phyloP scores from a whole-genome alignment of 2,888 invertebrate genomes.

The Stenoptilia bipunctidactyla region DNA sequence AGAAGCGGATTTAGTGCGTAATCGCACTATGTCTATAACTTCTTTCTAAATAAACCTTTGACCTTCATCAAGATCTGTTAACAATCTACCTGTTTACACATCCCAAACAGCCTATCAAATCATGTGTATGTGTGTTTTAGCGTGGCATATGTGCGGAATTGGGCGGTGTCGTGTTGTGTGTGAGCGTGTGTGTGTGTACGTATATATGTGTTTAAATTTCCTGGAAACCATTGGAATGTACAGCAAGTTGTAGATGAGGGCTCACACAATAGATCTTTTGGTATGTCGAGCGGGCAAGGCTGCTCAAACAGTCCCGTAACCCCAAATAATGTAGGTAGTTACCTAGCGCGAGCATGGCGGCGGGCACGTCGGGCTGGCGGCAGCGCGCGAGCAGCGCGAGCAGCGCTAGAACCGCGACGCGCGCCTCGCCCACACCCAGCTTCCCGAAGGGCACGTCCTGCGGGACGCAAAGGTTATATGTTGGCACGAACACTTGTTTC shows the following conservation, averaged over 20 bases:
- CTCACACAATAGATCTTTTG: too few species aligned
- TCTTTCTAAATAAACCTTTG: too few species aligned
- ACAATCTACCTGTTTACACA: too few species aligned
- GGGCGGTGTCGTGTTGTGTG: not conserved
- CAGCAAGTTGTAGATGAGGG: too few species aligned
- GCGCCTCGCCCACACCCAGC: constrained; percentile 7
- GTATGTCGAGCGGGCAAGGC: too few species aligned
- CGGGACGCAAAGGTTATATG: too few species aligned
- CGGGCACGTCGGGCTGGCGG: constrained; percentile 30
- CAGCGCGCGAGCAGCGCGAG: constrained; percentile 62
- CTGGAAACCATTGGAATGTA: not conserved
- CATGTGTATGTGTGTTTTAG: not conserved
- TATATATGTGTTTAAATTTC: not conserved
- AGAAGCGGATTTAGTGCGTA: too few species aligned
- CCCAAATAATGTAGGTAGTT: not conserved
- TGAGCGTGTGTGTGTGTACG: not conserved
- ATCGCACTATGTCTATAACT: too few species aligned
- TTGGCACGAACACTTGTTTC: too few species aligned
- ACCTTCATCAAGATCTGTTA: too few species aligned
- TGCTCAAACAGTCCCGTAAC: too few species aligned
- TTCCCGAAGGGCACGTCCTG: constrained; percentile 77
- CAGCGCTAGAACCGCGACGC: constrained; percentile 79
- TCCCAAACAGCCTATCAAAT: too few species aligned
- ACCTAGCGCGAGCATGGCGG: constrained; percentile 13
- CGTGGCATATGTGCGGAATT: not conserved